Evolutionary conservation across 2,888 invertebrate species (phyloP), one percentile per base, ranked within the genome.

Genomic region (Agrenia bidenticulata): DNA sequence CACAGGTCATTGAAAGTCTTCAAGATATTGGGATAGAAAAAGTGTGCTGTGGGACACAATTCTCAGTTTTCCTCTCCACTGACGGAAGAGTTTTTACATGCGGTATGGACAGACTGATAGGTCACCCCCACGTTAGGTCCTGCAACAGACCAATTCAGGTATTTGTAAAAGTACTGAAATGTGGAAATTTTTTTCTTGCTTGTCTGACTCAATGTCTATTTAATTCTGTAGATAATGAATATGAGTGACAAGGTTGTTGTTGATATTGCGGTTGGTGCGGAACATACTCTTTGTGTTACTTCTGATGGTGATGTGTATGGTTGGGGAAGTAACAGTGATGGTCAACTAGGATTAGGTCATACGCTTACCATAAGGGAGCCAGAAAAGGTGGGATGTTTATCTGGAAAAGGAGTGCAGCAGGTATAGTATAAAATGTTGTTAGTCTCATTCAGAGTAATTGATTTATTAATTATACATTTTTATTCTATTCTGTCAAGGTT

Each of bases 1-100:
- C 78, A 5, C 73, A 84, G 78, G 79, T 81, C 72, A 82, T 87
- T 7, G 85, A 85, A 70, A 77, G 81, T 1, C 78, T 87, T 73
- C 81, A 82, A 73, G 83, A 84, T 72, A 77, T 84, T 27, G 82
- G 82, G 1, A 80, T 86, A 11, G 83, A 82, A 73, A 85, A 85
- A 78, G 84, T 85, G 1, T 83, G 83, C 23, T 86, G 86, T 78
- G 87, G 87, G n/a, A 84, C 85, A 1, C 85, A 86, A 76, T 84
- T 86, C 74, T 85, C 86, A 1, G 81, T 86, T 13, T 86, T 86
- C 70, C 79, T 87, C n/a, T 84, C 86, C 0, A 81, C 79, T 69
- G 82, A 82, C 77, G 87, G 87, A 0, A 79, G 81, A 67, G 82
- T 87, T 9, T 86, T 80, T 75, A 85, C 86, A 1, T 86, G 85